Percentiles rank a stretch among this genome's conserved stretches.
Conservation (phyloP, 2,113 vertebrate genomes). For the Stomatorhinus ivindoensis region DNA sequence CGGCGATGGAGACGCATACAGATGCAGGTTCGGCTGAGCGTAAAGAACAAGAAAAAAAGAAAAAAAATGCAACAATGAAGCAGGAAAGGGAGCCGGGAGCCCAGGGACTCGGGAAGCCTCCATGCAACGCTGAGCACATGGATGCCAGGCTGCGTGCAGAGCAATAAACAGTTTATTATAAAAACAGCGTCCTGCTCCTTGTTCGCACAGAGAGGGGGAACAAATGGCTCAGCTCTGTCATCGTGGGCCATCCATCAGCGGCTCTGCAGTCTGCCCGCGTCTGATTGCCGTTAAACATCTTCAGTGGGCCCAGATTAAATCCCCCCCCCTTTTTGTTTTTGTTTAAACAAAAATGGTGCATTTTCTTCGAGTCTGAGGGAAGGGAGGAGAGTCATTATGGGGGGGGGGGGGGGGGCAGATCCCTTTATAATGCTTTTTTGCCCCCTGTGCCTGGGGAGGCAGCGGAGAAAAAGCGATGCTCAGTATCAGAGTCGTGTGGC, state of each 20-base stretch:
- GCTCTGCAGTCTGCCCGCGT: slow-evolving; percentile 33
- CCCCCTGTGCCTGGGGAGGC: slow-evolving; percentile 22
- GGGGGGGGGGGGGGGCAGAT: slow-evolving; percentile 23
- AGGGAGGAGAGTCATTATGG: slow-evolving; percentile 30
- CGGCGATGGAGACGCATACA: slow-evolving; percentile 47
- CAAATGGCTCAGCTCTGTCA: slow-evolving; percentile 15
- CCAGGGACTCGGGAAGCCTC: slow-evolving; percentile 28
- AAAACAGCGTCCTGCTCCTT: slow-evolving; percentile 38
- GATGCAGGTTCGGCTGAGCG: slow-evolving; percentile 42
- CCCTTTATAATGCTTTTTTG: slow-evolving; percentile 44
- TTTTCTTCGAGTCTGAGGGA: slow-evolving; percentile 32
- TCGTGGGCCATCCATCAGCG: slow-evolving; percentile 38
- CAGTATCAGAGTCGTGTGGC: slow-evolving; percentile 35
- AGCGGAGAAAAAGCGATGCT: slow-evolving; percentile 8
- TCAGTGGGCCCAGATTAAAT: slow-evolving; percentile 17
- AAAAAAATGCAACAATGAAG: slow-evolving; percentile 24
- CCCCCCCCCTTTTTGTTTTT: neutral
- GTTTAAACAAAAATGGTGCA: slow-evolving; percentile 3
- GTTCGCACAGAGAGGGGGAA: slow-evolving; percentile 32
- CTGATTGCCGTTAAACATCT: slow-evolving; percentile 44
- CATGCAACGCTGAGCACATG: slow-evolving; percentile 30
- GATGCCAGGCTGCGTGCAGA: neutral
- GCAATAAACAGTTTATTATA: slow-evolving; percentile 38
- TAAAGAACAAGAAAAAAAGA: slow-evolving; percentile 28
- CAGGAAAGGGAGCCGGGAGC: slow-evolving; percentile 18